Evolutionary conservation across 2,888 invertebrate genomes (phyloP), one percentile per base, ranked within the genome.

Genomic region (Sminthurinus aureus): DNA sequence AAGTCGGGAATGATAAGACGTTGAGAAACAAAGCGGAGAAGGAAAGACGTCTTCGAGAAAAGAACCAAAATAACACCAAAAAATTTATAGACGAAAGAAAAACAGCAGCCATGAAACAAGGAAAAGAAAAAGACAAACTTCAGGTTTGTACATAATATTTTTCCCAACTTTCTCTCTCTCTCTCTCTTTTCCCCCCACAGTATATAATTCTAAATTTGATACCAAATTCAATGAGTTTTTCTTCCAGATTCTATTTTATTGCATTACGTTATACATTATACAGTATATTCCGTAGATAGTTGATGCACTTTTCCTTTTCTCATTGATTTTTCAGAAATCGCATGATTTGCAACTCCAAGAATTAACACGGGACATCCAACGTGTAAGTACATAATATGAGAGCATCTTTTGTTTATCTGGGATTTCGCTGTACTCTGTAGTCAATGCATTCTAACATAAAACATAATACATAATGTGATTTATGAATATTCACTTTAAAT

Each of bases 41-140:
- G 89, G 99, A 99, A 90, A 93, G 98, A 73, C 93, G 98, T 74
- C 92, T 98, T 83, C 92, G 96, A 51, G 98, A 99, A 91, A 97
- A 98, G 91, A 98, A 98, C 89, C 97, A 98, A 90, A 98, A 98
- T 90, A 98, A 98, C 90, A 98, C 97, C 81, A 98, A 98, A 91
- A 96, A 96, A 89, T 99, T 99, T 90, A 94, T 98, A 92, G 98
- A 99, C 89, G 98, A 99, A 91, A 93, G 97, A 84, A 96, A 95
- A 92, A 93, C 93, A 52, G 94, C 95, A 81, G 94, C 94, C 83
- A 96, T 97, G 90, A 96, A 98, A 89, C 98, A 98, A 89, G 94
- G 94, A 84, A 94, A 97, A 87, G 97, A 98, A 90, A 96, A 95
- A 90, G 97, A 98, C 87, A 96, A 98, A 90, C 92, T 99, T 87